Base-by-base conservation (phyloP, 2,888 invertebrate species). In the Oegoconia quadripuncta region DNA sequence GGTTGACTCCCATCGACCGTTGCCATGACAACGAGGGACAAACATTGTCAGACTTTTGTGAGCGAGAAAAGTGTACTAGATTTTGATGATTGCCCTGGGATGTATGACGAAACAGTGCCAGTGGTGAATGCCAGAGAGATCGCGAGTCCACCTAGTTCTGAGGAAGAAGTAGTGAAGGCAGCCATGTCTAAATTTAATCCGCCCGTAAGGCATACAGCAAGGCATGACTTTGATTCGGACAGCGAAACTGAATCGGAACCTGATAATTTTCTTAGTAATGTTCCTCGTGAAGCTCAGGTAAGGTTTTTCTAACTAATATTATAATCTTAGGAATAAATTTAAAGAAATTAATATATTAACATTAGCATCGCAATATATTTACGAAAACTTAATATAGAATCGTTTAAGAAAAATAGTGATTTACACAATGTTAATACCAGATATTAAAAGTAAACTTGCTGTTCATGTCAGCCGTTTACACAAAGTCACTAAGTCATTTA, bases 51-150 rank as follows among this genome's bases (percentile, higher is more conserved):
- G 54, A 86, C 86, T n/a, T 56, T 65, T 41, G 59, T 66, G 50
- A 66, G 44, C 33, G 62, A 61, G 42, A 55, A 48, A 44, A 46
- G 36, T 34, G 39, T 50, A 40, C 25, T 39, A 34, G 42, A 46
- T n/a, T 5, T 7, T 23, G 15, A 25, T 43, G 53, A 46, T 26
- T 57, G 64, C 69, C 65, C 59, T 34, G 78, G 69, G 38, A 88
- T 89, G 88, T 90, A 88, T 60, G 91, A 91, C 75, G 91, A 91
- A 64, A 89, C 88, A 2, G 89, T 90, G 31, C 83, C 87, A 38
- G 90, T 90, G 29, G 71, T 82, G 37, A 87, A 90, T 51, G 89
- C 89, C 1, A 83, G 81, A 50, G 91, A 91, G 48, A 88, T 90
- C 23, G 88, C 88, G 5, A 91, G 90, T 50, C 68, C 74, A 3